Percentiles rank a stretch among this genome's conserved stretches.
Conservation (phyloP, 2,113 vertebrate species). For the Takifugu bimaculatus region DNA sequence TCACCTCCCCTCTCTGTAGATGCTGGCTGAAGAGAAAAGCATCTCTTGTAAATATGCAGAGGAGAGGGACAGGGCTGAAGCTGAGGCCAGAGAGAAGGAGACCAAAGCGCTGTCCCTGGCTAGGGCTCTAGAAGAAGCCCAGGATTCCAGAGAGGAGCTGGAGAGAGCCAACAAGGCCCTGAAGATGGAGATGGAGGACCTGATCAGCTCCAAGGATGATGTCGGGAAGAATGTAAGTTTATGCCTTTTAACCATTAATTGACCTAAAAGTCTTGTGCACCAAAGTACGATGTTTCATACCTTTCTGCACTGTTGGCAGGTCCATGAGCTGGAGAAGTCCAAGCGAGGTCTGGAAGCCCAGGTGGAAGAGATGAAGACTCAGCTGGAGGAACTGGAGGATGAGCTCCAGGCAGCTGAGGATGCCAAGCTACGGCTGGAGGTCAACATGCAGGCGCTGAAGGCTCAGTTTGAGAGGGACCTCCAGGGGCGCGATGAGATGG, state of each 20-base stretch:
- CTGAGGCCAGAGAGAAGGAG: constrained; percentile 91
- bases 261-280: too few species aligned
- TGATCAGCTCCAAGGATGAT: constrained; percentile 96
- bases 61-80: constrained; percentile 91
- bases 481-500: constrained; percentile 89
- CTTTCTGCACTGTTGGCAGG: constrained; percentile 64
- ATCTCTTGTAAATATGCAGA: constrained; percentile 90
- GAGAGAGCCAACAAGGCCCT: constrained; percentile 88
- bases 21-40: constrained; percentile 93
- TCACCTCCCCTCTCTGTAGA: constrained; percentile 62
- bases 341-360: constrained; percentile 89
- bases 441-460: constrained; percentile 96
- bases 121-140: constrained; percentile 86
- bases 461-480: constrained; percentile 90
- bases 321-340: constrained; percentile 94
- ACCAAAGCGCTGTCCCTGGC: constrained; percentile 87
- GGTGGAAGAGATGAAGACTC: constrained; percentile 94
- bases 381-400: constrained; percentile 92
- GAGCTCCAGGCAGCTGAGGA: constrained; percentile 94
- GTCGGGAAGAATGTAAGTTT: constrained; percentile 90
- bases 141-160: constrained; percentile 84
- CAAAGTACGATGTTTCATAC: background rate
- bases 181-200: constrained; percentile 89
- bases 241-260: background rate
- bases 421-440: constrained; percentile 90